Conservation (phyloP, 2,888 invertebrate genomes). For the Synanthedon myopaeformis region DNA sequence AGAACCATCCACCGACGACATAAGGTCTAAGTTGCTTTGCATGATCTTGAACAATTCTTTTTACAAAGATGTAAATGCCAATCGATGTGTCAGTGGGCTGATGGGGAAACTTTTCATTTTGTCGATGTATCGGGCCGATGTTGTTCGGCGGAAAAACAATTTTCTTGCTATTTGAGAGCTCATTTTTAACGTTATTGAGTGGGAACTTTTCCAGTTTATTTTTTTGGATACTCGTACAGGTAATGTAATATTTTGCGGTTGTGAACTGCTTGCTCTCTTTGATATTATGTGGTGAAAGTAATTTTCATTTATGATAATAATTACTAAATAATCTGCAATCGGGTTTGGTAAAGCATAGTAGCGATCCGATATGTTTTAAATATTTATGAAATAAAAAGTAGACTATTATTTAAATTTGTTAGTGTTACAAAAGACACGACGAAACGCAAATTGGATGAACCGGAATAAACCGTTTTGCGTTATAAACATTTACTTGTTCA, state of each 20-base stretch:
- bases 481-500: not conserved
- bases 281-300: too few species aligned
- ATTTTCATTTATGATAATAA: too few species aligned
- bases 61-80: conserved; percentile 64
- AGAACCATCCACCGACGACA: conserved; percentile 19
- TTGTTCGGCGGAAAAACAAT: conserved; percentile 51
- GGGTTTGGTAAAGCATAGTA: too few species aligned
- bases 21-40: conserved; percentile 46
- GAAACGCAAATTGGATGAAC: not conserved
- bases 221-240: not conserved
- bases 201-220: conserved; percentile 25
- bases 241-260: not conserved
- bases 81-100: conserved; percentile 61
- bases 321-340: too few species aligned
- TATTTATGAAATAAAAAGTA: too few species aligned
- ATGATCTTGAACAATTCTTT: conserved; percentile 45
- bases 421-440: not conserved
- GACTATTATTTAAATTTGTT: not conserved
- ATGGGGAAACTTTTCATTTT: conserved; percentile 66
- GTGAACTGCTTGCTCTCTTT: not conserved
- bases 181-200: conserved; percentile 63
- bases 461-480: not conserved
- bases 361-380: too few species aligned
- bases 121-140: conserved; percentile 43
- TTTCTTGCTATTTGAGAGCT: conserved; percentile 52